Conservation (phyloP, 2,113 vertebrate genomes). For the Copsychus sechellarum region DNA sequence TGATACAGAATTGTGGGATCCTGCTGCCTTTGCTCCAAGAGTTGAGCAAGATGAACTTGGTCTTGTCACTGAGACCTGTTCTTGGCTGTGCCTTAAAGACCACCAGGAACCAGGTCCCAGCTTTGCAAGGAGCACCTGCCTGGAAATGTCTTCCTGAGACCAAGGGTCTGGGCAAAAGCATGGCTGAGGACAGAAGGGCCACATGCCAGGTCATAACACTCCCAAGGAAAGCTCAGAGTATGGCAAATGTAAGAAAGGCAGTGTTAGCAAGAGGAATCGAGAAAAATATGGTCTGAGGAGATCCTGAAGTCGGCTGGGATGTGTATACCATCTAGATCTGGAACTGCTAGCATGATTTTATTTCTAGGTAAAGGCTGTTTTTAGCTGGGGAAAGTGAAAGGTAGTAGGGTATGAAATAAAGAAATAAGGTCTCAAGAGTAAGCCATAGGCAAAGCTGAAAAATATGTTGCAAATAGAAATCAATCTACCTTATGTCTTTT, state of each 20-base stretch:
- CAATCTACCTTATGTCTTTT: neutral
- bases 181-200: neutral
- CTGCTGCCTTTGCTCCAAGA: neutral
- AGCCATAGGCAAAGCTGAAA: neutral
- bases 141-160: neutral
- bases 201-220: fast-evolving
- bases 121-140: neutral
- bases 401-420: neutral
- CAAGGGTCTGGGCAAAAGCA: neutral
- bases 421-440: neutral
- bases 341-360: neutral
- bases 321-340: neutral
- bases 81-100: neutral
- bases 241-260: neutral
- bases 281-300: neutral
- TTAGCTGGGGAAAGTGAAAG: neutral
- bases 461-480: neutral
- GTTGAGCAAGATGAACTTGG: fast-evolving
- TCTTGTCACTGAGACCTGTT: neutral
- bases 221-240: neutral
- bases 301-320: neutral
- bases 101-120: neutral
- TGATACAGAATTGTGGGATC: neutral
- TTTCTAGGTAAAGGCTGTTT: neutral
- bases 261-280: neutral